Percentiles rank a stretch among this genome's conserved stretches.
Evolutionary conservation across 2,113 vertebrate genomes (phyloP).

Genomic region (Caracal caracal): DNA sequence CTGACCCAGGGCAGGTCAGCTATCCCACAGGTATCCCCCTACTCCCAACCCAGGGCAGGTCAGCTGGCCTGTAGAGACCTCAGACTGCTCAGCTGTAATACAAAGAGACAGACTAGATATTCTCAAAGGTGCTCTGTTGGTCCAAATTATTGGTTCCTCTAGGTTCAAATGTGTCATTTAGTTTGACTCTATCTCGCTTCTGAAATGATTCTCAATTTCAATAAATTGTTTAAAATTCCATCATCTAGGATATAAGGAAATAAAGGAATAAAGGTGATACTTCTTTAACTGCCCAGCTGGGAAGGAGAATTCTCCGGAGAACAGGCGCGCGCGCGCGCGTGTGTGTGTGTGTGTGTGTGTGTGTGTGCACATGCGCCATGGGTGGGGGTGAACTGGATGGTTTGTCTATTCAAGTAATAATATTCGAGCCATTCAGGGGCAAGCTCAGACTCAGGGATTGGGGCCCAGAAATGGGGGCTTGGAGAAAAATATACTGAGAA

Average conservation of each 20-base stretch:
- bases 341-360: too few species aligned
- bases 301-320: background rate
- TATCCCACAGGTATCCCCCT: too few species aligned
- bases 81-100: background rate
- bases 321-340: background rate
- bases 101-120: background rate
- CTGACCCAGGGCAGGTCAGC: background rate
- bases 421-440: background rate
- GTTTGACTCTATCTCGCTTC: background rate
- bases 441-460: background rate
- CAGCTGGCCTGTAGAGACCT: background rate
- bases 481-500: background rate
- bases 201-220: background rate
- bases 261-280: background rate
- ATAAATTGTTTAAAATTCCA: background rate
- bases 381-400: accelerated
- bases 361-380: accelerated
- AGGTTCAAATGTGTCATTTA: background rate
- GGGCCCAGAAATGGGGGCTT: background rate
- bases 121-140: background rate
- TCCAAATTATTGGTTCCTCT: background rate
- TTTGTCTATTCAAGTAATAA: too few species aligned
- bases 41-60: background rate
- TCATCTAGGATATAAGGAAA: background rate
- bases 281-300: accelerated